These are phyloP conservation scores for Napeogenes sylphis DNA, from an alignment of 2,888 invertebrate species.

Conservation along the genomic window DNA sequence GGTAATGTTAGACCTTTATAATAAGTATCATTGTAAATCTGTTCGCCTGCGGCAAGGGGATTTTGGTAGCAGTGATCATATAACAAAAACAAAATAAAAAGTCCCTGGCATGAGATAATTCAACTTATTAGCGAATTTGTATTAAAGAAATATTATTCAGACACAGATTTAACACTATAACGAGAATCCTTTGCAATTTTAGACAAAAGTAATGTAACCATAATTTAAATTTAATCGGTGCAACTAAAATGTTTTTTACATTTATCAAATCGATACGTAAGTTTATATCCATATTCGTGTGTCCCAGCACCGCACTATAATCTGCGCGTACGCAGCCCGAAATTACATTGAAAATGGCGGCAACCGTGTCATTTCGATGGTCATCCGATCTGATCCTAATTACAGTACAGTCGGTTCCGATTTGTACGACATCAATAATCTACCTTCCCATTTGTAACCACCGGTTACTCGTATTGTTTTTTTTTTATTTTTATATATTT, in stretches of 20 bases:
- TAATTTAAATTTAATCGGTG: no score
- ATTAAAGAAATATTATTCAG: no score
- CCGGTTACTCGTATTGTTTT: neutral
- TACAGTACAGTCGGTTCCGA: slow-evolving; percentile 54
- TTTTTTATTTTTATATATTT: neutral
- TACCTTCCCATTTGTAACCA: slow-evolving; percentile 11
- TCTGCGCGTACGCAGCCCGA: slow-evolving; percentile 60
- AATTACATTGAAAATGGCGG: slow-evolving; percentile 63
- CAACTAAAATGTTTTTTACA: no score
- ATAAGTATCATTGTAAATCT: neutral
- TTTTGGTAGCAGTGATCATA: neutral
- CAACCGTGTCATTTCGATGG: slow-evolving; percentile 69
- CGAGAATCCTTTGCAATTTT: no score
- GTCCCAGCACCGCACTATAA: slow-evolving; percentile 63
- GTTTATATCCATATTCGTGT: slow-evolving; percentile 42
- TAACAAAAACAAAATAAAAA: neutral
- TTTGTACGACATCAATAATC: slow-evolving; percentile 33
- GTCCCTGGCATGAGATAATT: neutral
- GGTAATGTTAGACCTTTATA: neutral
- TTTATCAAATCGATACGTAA: slow-evolving; percentile 4
- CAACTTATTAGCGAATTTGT: no score
- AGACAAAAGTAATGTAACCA: no score
- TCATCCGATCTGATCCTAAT: slow-evolving; percentile 51
- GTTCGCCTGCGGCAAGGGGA: neutral
- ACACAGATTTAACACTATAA: no score